phyloP scores from a whole-genome alignment of 2,113 vertebrate genomes.

The Lepus americanus region DNA sequence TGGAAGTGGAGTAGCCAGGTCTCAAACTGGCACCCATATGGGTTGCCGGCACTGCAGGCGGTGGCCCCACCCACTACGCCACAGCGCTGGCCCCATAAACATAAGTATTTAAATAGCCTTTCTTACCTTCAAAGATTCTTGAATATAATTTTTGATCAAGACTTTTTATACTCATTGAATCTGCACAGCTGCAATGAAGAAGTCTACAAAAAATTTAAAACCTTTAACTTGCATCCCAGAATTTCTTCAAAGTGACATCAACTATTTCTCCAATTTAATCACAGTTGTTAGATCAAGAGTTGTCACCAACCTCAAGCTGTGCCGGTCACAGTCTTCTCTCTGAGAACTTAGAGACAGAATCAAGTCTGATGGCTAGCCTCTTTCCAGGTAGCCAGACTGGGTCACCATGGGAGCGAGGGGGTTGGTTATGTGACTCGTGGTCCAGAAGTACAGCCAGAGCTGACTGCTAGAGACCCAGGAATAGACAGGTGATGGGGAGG shows the following conservation, averaged over 20 bases:
- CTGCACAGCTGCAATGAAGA: not conserved
- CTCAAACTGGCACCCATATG: too few relatives aligned
- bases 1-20: too few relatives aligned
- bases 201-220: not conserved
- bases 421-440: not conserved
- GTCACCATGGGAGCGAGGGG: not conserved
- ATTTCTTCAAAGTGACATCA: conserved; percentile 29
- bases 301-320: conserved; percentile 9
- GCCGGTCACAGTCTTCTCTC: not conserved
- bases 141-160: not conserved
- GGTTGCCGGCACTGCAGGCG: too few relatives aligned
- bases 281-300: not conserved
- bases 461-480: not conserved
- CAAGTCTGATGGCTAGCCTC: not conserved
- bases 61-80: too few relatives aligned
- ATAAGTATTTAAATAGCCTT: conserved; percentile 22
- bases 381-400: not conserved
- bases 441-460: not conserved
- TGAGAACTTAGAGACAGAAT: not conserved
- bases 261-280: not conserved
- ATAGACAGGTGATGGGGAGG: not conserved
- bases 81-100: not conserved
- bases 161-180: not conserved
- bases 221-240: conserved; percentile 31
- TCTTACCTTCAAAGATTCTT: not conserved